phyloP scores from a whole-genome alignment of 2,113 vertebrate species.

The Ptilorrhoa leucosticta region DNA sequence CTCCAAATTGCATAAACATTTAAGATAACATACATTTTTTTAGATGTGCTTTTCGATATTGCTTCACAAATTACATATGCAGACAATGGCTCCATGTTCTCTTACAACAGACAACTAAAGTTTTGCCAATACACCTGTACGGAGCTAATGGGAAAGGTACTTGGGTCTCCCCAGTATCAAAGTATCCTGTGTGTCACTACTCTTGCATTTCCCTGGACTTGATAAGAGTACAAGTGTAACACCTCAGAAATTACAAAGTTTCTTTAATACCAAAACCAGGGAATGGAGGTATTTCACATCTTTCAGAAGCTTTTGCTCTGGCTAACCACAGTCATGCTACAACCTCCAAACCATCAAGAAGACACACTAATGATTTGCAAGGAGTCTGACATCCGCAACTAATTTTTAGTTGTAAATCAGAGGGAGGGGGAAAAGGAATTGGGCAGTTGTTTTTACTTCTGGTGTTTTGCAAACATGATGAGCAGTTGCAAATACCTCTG shows the following conservation, averaged over 20 bases:
- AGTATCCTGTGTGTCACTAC: not conserved
- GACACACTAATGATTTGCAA: not conserved
- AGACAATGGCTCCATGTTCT: not conserved
- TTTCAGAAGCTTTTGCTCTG: not conserved
- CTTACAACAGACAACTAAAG: not conserved
- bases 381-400: not conserved
- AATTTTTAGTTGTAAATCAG: not conserved
- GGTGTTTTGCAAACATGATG: not conserved
- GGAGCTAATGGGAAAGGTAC: not conserved
- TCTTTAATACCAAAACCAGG: not conserved
- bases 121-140: not conserved
- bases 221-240: not conserved
- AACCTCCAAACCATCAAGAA: not conserved
- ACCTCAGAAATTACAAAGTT: not conserved
- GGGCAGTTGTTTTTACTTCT: not conserved
- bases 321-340: not conserved
- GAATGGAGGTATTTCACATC: not conserved
- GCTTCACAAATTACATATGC: not conserved
- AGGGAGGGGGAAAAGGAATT: fast-evolving
- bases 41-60: not conserved
- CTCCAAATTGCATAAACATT: not conserved
- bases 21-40: not conserved
- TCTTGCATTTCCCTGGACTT: not conserved
- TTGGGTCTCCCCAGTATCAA: not conserved
- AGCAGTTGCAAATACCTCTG: not conserved